A percentile compares a stretch with the other conserved stretches of the same genome.
Conservation (phyloP, 2,888 invertebrate species). For the Agrochola lota region DNA sequence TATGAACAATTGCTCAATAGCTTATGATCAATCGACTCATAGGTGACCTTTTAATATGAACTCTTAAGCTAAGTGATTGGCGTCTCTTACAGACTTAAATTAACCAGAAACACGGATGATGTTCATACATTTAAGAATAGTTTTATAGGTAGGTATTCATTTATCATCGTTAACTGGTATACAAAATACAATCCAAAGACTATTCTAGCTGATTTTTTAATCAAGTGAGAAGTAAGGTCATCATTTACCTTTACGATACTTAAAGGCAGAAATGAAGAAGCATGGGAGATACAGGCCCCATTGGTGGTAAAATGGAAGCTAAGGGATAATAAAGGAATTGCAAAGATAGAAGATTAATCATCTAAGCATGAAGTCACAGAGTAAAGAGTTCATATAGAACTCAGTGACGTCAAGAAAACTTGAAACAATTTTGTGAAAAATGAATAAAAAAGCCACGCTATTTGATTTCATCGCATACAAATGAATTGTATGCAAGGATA, state of each 20-base stretch:
- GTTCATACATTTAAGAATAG: not conserved
- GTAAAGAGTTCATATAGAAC: not conserved
- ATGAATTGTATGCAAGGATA: constrained; percentile 16
- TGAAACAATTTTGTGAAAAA: not conserved
- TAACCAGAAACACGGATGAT: not conserved
- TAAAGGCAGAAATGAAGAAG: not conserved
- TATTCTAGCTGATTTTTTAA: constrained; percentile 3
- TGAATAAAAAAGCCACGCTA: not conserved
- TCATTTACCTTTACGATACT: not conserved
- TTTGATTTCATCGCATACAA: not conserved
- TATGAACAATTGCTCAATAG: constrained; percentile 18
- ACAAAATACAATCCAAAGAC: too few species aligned
- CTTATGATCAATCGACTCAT: not conserved
- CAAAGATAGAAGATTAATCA: not conserved
- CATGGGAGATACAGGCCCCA: not conserved
- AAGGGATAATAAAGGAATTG: not conserved
- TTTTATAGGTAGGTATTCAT: not conserved
- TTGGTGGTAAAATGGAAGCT: not conserved
- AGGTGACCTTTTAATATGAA: not conserved
- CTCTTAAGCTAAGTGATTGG: not conserved
- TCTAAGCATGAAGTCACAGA: not conserved
- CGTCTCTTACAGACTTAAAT: not conserved
- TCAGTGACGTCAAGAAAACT: not conserved
- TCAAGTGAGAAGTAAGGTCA: not conserved
- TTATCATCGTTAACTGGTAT: not conserved